phyloP scores from a whole-genome alignment of 2,113 vertebrate genomes.

The Bubo bubo region DNA sequence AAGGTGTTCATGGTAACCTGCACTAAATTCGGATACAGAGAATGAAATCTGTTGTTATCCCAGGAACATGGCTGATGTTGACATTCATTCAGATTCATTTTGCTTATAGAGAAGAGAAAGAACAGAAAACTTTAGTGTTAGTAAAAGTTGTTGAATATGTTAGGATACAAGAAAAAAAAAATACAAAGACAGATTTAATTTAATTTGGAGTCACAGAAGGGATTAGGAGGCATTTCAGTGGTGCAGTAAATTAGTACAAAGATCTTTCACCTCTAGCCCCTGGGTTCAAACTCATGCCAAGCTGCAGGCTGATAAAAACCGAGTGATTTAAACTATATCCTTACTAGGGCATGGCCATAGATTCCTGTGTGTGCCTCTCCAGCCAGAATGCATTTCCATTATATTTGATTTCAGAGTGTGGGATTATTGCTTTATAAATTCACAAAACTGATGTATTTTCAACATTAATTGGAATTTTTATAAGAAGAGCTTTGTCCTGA shows the following conservation, averaged over 20 bases:
- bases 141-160: not conserved
- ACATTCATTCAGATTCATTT: not conserved
- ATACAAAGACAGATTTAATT: not conserved
- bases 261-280: constrained; percentile 46
- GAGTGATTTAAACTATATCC: not conserved
- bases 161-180: not conserved
- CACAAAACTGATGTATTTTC: not conserved
- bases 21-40: not conserved
- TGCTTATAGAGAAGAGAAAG: not conserved
- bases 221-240: constrained; percentile 28
- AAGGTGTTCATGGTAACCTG: not conserved
- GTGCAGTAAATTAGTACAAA: constrained; percentile 38
- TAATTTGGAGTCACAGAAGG: constrained; percentile 2
- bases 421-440: not conserved
- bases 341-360: not conserved
- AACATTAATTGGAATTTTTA: not conserved
- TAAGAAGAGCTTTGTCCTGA: not conserved
- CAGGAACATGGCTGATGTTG: not conserved
- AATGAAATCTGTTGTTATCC: not conserved
- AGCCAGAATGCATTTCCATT: not conserved
- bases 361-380: not conserved
- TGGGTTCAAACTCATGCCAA: constrained; percentile 24
- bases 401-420: not conserved
- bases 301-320: constrained; percentile 15
- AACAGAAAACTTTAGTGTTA: not conserved